These are phyloP conservation scores for Lordiphosa collinella DNA, from an alignment of 1,140 invertebrate genomes.

Conservation along the genomic window DNA sequence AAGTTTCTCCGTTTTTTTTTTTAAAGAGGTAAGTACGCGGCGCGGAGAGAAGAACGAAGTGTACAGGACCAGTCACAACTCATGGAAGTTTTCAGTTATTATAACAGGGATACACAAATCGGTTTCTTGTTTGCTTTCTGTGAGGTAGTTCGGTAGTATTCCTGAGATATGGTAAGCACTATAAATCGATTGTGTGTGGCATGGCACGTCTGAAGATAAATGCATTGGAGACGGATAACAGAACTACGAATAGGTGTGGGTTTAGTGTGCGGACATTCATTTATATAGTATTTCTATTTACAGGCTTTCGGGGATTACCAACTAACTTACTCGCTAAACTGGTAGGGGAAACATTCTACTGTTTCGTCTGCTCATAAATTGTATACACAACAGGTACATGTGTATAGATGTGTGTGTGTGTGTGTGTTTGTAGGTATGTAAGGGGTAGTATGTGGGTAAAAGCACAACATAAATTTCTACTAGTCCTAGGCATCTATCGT, in stretches of 20 bases:
- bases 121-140: conserved; percentile 18
- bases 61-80: conserved; percentile 38
- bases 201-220: conserved; percentile 65
- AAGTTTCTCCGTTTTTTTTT: conserved; percentile 2
- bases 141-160: conserved; percentile 56
- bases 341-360: too few species aligned
- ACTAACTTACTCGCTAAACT: too few species aligned
- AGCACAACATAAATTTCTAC: conserved; percentile 67
- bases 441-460: conserved; percentile 21
- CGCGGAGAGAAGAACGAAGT: conserved; percentile 3
- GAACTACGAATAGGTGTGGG: background rate
- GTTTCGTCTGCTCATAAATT: conserved; percentile 10
- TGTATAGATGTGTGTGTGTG: conserved; percentile 42
- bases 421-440: conserved; percentile 27
- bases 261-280: conserved; percentile 1
- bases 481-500: conserved; percentile 48
- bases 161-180: conserved; percentile 65
- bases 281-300: conserved; percentile 28
- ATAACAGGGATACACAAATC: conserved; percentile 15
- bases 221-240: conserved; percentile 38
- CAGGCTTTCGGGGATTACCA: conserved; percentile 9
- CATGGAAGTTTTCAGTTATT: conserved; percentile 41
- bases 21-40: conserved; percentile 1
- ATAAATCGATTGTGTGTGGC: conserved; percentile 38
- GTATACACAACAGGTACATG: conserved; percentile 71